Percentiles rank a stretch among this genome's conserved stretches.
phyloP scores from a whole-genome alignment of 2,113 vertebrate species.

The Ameiurus melas region DNA sequence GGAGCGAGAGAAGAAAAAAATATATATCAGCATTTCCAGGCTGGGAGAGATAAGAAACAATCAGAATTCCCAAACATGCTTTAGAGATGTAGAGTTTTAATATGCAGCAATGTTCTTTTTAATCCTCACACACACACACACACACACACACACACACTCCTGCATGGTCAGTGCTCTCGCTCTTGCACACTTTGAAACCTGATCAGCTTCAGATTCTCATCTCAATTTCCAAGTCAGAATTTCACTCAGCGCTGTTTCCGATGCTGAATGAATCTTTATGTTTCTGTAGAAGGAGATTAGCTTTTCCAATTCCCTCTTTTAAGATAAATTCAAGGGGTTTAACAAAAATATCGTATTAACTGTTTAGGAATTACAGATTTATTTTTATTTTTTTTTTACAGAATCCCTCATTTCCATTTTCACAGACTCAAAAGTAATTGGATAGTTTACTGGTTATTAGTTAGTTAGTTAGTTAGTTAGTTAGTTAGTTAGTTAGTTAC shows the following conservation, averaged over 20 bases:
- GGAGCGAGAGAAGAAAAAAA: neutral
- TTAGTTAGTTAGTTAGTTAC: too few species aligned
- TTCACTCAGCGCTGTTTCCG: neutral
- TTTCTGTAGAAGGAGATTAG: neutral
- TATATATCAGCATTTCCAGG: slow-evolving; percentile 8
- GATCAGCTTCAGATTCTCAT: slow-evolving; percentile 4
- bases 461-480: too few species aligned
- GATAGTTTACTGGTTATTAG: too few species aligned
- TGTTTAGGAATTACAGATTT: too few species aligned
- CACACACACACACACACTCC: neutral
- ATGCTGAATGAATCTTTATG: neutral
- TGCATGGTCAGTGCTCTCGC: neutral
- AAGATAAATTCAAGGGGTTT: too few species aligned
- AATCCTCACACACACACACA: slow-evolving; percentile 4
- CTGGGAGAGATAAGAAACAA: slow-evolving; percentile 23
- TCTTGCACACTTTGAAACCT: neutral
- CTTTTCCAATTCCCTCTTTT: neutral
- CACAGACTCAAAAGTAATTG: too few species aligned
- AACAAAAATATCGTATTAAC: too few species aligned
- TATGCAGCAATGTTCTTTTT: slow-evolving; percentile 14
- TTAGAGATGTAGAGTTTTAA: neutral
- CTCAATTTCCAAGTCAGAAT: neutral
- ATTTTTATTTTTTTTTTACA: too few species aligned
- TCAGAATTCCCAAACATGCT: slow-evolving; percentile 17
- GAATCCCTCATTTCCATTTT: too few species aligned